Conservation (phyloP, 2,797 vertebrate genomes). For the Salarias fasciatus region DNA sequence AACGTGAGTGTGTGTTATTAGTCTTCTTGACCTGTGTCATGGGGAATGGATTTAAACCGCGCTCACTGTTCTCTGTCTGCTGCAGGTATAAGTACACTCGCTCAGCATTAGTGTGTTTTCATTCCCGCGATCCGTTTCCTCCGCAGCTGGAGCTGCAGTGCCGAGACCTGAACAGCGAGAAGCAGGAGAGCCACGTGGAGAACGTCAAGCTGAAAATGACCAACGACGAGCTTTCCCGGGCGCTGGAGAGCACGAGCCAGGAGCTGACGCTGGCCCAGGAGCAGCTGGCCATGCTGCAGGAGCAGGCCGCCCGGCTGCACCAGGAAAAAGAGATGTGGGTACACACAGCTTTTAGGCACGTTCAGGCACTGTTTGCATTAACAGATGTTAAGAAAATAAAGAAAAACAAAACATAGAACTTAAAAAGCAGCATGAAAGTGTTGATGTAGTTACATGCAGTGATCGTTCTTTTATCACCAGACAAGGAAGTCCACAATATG, state of each 20-base stretch:
- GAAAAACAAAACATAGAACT: too few species aligned
- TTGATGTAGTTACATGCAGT: too few species aligned
- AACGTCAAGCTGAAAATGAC: slow-evolving; percentile 91
- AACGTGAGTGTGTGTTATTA: neutral
- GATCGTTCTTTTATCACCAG: too few species aligned
- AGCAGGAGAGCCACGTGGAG: slow-evolving; percentile 88
- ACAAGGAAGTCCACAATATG: too few species aligned
- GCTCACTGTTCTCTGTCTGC: neutral
- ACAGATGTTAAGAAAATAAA: too few species aligned
- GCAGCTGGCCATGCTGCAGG: slow-evolving; percentile 88
- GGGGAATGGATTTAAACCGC: slow-evolving; percentile 22
- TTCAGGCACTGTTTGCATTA: too few species aligned
- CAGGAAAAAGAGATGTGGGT: slow-evolving; percentile 92
- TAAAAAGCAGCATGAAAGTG: too few species aligned
- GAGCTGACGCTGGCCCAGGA: slow-evolving; percentile 88
- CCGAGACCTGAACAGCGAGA: slow-evolving; percentile 85
- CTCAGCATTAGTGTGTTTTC: slow-evolving; percentile 10
- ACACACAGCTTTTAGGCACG: neutral
- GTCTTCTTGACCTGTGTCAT: neutral
- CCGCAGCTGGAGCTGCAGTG: slow-evolving; percentile 89
- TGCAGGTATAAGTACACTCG: neutral
- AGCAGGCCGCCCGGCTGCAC: slow-evolving; percentile 84
- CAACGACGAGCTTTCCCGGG: slow-evolving; percentile 88
- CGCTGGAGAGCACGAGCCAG: slow-evolving; percentile 84
- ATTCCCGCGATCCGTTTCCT: neutral